Base-by-base conservation (phyloP, 2,888 invertebrate genomes). In the Mamestra brassicae region DNA sequence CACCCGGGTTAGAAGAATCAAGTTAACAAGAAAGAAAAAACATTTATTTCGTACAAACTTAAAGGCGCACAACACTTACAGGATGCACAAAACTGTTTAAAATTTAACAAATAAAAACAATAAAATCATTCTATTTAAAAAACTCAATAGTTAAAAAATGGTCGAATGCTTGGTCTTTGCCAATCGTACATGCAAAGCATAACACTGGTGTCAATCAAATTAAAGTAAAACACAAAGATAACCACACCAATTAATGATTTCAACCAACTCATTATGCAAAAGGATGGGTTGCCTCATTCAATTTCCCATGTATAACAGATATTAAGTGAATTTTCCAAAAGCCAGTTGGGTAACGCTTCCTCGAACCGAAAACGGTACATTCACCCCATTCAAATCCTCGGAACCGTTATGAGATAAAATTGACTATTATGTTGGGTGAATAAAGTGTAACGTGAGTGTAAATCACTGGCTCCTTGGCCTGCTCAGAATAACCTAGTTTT, bases 351-450 rank as follows among this genome's bases (percentile, higher is more conserved):
- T 67, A 80, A 72, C 42, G 65, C 74, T 83, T 73, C 69, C 65
- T 52, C 71, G 61, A 62, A 42, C 69, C 71, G 60, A 83, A 79
- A 71, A 70, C 74, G 83, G 83, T 74, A 78, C 72, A 73, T 80
- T 83, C 74, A 74, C 74, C 61, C 80, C 62, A 84, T 86, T 84
- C 72, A 85, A 83, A 84, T 81, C 72, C 68, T 86, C 62, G 57
- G 68, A 61, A 72, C 81, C 78, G 81, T 78, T 86, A 85, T 71
- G 76, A 72, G 84, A 85, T 84, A 80, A 86, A 85, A 85, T 75
- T 72, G 62, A 73, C 66, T 73, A 73, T 76, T 50, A 77, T 67
- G 55, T 45, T 60, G 61, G 26, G 42, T 69, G 69, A 72, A 75
- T 73, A 74, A 81, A 81, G 58, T 64, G 76, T 74, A 74, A 55